A percentile compares a stretch with the other conserved stretches of the same genome.
These are phyloP conservation scores for Sympetrum striolatum DNA, from an alignment of 2,888 invertebrate genomes.

Conservation along the genomic window DNA sequence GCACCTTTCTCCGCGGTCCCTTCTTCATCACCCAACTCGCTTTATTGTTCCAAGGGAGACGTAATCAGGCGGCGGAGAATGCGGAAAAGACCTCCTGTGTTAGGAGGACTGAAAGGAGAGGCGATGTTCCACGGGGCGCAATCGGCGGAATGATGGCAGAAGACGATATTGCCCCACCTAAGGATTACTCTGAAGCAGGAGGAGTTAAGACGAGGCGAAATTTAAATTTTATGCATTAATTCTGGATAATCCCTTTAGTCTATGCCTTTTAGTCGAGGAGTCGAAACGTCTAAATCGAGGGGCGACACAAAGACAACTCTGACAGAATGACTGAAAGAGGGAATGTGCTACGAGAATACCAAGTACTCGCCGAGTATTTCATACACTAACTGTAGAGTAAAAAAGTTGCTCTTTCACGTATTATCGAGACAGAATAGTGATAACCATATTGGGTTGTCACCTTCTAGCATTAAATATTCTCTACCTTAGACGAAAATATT, in stretches of 20 bases:
- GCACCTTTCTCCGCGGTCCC: constrained; percentile 31
- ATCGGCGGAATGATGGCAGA: neutral
- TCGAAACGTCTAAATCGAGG: constrained; percentile 1
- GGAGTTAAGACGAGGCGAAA: neutral
- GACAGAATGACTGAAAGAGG: neutral
- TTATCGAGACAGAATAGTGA: too few relatives aligned
- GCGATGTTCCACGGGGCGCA: neutral
- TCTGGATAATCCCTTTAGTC: neutral
- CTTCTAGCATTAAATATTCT: too few relatives aligned
- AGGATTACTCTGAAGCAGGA: neutral
- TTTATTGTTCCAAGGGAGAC: constrained; percentile 28
- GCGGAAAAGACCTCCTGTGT: constrained; percentile 1
- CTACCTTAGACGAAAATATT: too few relatives aligned
- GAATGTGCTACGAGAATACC: neutral
- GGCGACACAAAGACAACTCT: too few relatives aligned
- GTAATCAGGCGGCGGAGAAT: constrained; percentile 18
- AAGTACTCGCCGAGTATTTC: too few relatives aligned
- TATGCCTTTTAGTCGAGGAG: neutral
- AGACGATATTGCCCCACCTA: neutral
- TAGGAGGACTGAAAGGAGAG: neutral
- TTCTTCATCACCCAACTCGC: constrained; percentile 27
- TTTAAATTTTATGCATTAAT: constrained; percentile 4
- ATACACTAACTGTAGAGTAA: too few relatives aligned
- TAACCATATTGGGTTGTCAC: too few relatives aligned
- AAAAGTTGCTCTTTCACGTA: too few relatives aligned